Percentiles rank a stretch among this genome's conserved stretches.
phyloP scores from a whole-genome alignment of 2,888 invertebrate species.

The Dugesia japonica region DNA sequence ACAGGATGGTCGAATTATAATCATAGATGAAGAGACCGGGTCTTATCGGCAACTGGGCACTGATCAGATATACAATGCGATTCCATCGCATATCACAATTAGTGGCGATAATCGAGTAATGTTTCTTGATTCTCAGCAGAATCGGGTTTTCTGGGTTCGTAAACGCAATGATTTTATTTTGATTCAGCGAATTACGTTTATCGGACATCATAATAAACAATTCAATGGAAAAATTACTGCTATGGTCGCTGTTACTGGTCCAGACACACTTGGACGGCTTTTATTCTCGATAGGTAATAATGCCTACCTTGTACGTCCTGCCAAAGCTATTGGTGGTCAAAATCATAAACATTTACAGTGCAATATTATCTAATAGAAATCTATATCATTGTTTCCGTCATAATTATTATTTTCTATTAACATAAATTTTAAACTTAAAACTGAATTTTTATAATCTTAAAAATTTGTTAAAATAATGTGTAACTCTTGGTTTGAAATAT shows the following conservation, averaged over 20 bases:
- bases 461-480: too few species aligned
- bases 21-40: slow-evolving; percentile 24
- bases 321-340: neutral
- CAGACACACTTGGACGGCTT: neutral
- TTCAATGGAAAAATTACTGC: neutral
- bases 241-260: neutral
- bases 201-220: slow-evolving; percentile 8
- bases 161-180: slow-evolving; percentile 28
- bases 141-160: slow-evolving; percentile 26
- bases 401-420: too few species aligned
- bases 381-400: neutral
- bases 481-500: too few species aligned
- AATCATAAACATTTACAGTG: neutral
- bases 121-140: slow-evolving; percentile 26
- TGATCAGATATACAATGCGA: slow-evolving; percentile 22
- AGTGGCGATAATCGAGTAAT: slow-evolving; percentile 17
- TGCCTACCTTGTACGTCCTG: neutral
- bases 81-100: slow-evolving; percentile 27
- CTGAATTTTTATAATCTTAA: too few species aligned
- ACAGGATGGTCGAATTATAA: slow-evolving; percentile 20
- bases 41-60: slow-evolving; percentile 24
- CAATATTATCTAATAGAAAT: neutral
- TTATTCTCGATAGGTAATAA: neutral
- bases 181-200: slow-evolving; percentile 8
- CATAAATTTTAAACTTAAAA: too few species aligned